Evolutionary conservation across 2,797 vertebrate species (phyloP), one percentile per base, ranked within the genome.

Genomic region (Bradypus variegatus): DNA sequence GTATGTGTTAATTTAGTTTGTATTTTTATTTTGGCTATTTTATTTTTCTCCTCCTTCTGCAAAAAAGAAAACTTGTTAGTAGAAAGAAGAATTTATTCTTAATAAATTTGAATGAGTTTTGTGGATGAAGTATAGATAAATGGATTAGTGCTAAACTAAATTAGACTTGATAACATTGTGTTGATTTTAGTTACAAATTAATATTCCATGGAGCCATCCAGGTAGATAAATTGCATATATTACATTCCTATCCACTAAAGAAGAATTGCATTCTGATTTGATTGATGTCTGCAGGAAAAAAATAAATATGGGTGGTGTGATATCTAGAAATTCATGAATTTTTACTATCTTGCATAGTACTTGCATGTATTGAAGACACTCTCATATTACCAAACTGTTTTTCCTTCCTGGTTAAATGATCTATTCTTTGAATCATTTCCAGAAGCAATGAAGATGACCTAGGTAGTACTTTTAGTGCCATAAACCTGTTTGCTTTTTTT

Each of bases 151-250:
- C 25, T 55, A 69, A 88, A 67, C n/a, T 92, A 88, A 86, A 72
- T 90, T 88, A 89, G 62, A 72, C 27, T 82, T 53, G 60, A 33
- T 73, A 91, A 84, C 23, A 53, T 15, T 82, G 41, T 67, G 91
- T 93, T 76, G 70, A 19, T 81, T 92, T 95, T 77, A 77, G 69
- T 81, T 88, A 91, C 14, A 88, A 84, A 62, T 90, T 86, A 89
- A 81, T 92, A 92, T 82, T 90, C n/a, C 62, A 14, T 50, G 45
- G 80, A 87, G 38, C 13, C 53, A 11, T 82, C 29, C n/a, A 88
- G 53, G 19, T 90, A 4, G 21, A 72, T 78, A 86, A 75, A 82
- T 78, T 83, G 48, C 5, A 50, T 91, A 5, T 84, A 58, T 41
- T 70, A 90, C 41, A 79, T 94, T 93, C 91, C 8, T 83, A 5